phyloP scores from a whole-genome alignment of 2,113 vertebrate genomes.

The Melanotaenia duboulayi region DNA sequence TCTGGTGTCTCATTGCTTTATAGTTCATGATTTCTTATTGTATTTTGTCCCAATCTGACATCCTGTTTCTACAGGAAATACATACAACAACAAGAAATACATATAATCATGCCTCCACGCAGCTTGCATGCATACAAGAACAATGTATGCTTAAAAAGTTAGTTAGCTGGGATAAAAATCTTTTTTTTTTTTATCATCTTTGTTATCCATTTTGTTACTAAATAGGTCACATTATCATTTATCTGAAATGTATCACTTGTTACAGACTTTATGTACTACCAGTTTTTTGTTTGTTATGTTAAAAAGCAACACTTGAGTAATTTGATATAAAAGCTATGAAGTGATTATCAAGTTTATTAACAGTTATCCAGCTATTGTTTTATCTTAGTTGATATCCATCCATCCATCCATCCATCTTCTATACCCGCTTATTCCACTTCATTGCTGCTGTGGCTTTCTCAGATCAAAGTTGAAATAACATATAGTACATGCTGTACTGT shows the following conservation, averaged over 20 bases:
- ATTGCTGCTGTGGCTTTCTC: too few species aligned
- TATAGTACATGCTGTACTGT: too few species aligned
- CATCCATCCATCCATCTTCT: too few species aligned
- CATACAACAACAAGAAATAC: background rate
- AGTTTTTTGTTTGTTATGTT: background rate
- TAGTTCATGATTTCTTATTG: background rate
- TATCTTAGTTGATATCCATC: too few species aligned
- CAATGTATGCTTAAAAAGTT: background rate
- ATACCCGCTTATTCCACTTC: too few species aligned
- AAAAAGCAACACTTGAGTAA: background rate
- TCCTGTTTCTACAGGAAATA: slow-evolving; percentile 4
- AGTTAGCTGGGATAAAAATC: background rate
- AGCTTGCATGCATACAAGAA: background rate
- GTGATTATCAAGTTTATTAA: background rate
- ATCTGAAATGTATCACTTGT: background rate
- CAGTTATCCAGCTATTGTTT: too few species aligned
- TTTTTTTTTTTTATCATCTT: background rate
- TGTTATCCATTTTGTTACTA: background rate
- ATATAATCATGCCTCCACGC: background rate
- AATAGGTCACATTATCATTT: background rate
- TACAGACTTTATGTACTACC: background rate
- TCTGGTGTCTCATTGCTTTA: background rate
- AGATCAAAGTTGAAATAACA: too few species aligned
- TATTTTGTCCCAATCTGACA: background rate
- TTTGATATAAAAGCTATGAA: background rate